phyloP scores from a whole-genome alignment of 35 echinoderm and acorn worm species.

The Ptychodera flava region DNA sequence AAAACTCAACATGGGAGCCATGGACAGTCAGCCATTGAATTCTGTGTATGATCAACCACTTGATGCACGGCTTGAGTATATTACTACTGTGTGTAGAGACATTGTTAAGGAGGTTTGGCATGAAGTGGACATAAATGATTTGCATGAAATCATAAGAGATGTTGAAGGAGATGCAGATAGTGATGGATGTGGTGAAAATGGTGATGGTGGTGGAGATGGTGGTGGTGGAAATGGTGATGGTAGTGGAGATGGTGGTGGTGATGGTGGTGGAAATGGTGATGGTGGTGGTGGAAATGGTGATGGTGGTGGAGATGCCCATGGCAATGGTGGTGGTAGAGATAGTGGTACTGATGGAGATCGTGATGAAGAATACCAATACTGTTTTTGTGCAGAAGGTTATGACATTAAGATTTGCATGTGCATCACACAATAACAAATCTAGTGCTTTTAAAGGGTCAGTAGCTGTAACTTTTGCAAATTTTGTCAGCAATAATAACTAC shows the following conservation, averaged over 20 bases:
- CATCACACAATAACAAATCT: too few relatives aligned
- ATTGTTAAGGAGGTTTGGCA: background rate
- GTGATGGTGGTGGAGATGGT: background rate
- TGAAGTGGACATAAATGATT: background rate
- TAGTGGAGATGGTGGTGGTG: background rate
- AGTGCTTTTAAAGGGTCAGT: too few relatives aligned
- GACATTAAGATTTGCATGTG: too few relatives aligned
- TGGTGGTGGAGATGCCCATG: background rate
- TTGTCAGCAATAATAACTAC: too few relatives aligned
- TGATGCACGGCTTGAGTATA: background rate
- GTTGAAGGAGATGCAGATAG: background rate
- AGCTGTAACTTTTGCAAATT: too few relatives aligned
- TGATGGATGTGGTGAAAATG: background rate
- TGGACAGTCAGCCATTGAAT: background rate
- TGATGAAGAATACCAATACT: background rate
- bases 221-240: background rate
- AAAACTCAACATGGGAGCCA: background rate
- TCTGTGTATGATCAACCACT: background rate
- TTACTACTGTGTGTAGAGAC: background rate
- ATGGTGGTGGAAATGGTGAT: background rate
- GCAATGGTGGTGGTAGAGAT: background rate
- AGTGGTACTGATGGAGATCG: background rate
- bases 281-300: background rate
- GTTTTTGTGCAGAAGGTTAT: background rate
- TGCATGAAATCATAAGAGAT: background rate